phyloP scores from a whole-genome alignment of 2,888 invertebrate genomes.

The Orthosia cruda region DNA sequence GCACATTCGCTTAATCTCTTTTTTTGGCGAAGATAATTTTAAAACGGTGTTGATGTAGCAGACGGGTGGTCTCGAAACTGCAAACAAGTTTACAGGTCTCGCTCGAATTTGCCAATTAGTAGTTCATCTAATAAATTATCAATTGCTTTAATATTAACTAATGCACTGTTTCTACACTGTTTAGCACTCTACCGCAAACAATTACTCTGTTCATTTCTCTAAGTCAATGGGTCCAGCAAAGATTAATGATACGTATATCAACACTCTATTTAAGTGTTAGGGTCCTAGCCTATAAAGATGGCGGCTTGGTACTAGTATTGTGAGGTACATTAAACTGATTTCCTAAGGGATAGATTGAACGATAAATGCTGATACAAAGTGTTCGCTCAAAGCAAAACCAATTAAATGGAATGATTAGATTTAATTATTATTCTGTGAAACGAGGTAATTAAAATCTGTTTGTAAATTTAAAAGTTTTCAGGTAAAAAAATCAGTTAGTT shows the following conservation, averaged over 20 bases:
- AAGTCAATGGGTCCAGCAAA: constrained; percentile 22
- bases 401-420: constrained; percentile 16
- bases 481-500: not conserved
- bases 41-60: no score
- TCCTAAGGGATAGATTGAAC: constrained; percentile 44
- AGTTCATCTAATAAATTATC: no score
- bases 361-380: constrained; percentile 26
- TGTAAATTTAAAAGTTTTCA: not conserved
- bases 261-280: constrained; percentile 51
- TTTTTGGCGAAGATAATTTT: not conserved
- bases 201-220: not conserved
- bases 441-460: constrained; percentile 1
- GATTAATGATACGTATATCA: constrained; percentile 53
- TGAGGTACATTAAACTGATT: constrained; percentile 42
- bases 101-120: no score
- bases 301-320: constrained; percentile 30
- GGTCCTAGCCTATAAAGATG: constrained; percentile 44
- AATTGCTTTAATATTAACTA: no score
- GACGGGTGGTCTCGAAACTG: no score
- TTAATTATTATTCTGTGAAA: not conserved
- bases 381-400: constrained; percentile 9
- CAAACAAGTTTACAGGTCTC: no score
- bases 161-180: no score
- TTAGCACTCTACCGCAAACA: no score
- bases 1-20: not conserved